Percentiles rank a stretch among this genome's conserved stretches.
Evolutionary conservation across 2,113 vertebrate species (phyloP).

Genomic region (Actinemys pallida): DNA sequence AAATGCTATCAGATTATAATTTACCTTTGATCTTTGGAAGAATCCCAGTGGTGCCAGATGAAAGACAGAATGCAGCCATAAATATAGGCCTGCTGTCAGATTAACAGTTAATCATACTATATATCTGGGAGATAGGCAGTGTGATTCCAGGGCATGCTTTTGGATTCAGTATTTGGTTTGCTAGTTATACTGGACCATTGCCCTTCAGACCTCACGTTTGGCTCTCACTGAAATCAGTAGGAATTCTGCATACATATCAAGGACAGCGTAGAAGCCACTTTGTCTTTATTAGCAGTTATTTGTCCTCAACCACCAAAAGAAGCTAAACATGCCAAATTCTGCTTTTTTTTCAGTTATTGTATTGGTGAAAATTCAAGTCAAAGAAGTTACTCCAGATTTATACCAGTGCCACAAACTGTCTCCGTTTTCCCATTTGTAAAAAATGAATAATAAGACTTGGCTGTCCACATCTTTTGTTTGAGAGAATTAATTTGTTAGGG

Average conservation of each 20-base stretch:
- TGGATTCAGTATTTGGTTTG: conserved; percentile 5
- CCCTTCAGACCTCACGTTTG: conserved; percentile 16
- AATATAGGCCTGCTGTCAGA: background rate
- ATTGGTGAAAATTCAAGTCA: conserved; percentile 8
- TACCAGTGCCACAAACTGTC: background rate
- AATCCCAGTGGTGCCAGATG: background rate
- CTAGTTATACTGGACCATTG: conserved; percentile 32
- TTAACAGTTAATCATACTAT: background rate
- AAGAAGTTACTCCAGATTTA: conserved; percentile 18
- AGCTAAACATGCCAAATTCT: conserved; percentile 35
- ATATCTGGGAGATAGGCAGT: background rate
- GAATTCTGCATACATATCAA: conserved; percentile 44
- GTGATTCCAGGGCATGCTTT: background rate
- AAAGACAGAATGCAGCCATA: conserved; percentile 3
- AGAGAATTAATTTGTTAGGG: conserved; percentile 65
- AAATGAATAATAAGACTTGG: conserved; percentile 45
- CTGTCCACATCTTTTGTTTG: conserved; percentile 36
- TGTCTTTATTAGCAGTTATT: conserved; percentile 56
- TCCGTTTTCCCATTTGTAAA: conserved; percentile 48
- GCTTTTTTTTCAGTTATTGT: conserved; percentile 45
- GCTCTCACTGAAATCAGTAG: background rate
- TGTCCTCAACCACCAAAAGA: conserved; percentile 45
- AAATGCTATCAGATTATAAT: background rate
- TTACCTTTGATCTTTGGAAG: background rate
- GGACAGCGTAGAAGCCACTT: conserved; percentile 35